Evolutionary conservation across 92 coral and sea anemone species (phyloP).

Genomic region (Zoanthus solanderi): DNA sequence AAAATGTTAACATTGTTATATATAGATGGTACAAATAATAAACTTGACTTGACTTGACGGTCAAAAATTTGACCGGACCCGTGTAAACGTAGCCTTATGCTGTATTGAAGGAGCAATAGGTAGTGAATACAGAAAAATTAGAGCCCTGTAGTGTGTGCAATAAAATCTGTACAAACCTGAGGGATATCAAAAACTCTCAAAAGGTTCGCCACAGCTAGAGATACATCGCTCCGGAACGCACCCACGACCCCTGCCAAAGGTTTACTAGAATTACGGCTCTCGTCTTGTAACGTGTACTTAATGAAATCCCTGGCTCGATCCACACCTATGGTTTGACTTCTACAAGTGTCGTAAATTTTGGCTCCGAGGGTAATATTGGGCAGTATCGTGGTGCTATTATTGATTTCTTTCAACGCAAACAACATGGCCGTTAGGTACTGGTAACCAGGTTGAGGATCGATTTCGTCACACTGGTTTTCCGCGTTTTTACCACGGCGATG

Average conservation of each 20-base stretch:
- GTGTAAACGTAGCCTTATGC: too few relatives aligned
- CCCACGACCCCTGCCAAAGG: slow-evolving; percentile 93
- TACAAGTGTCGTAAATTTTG: slow-evolving; percentile 89
- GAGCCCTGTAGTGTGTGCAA: not conserved
- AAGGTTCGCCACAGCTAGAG: slow-evolving; percentile 91
- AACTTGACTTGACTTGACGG: too few relatives aligned
- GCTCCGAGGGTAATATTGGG: slow-evolving; percentile 89
- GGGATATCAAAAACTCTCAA: slow-evolving; percentile 95
- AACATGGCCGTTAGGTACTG: slow-evolving; percentile 95
- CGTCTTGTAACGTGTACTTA: slow-evolving; percentile 73
- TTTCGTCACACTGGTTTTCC: slow-evolving; percentile 85
- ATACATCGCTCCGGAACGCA: slow-evolving; percentile 94
- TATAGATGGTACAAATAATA: too few relatives aligned
- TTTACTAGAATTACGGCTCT: slow-evolving; percentile 24
- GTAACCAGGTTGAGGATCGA: slow-evolving; percentile 92
- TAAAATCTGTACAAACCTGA: slow-evolving; percentile 51
- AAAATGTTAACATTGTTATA: too few relatives aligned
- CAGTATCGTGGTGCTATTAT: slow-evolving; percentile 74
- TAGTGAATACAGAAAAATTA: too few relatives aligned
- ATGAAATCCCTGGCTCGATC: slow-evolving; percentile 93
- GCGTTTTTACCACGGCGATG: slow-evolving; percentile 77
- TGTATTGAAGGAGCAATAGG: not conserved
- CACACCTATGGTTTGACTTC: slow-evolving; percentile 94
- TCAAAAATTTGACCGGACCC: too few relatives aligned
- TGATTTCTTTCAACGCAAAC: slow-evolving; percentile 88